Base-by-base conservation (phyloP, 2,797 vertebrate species). In the Halcyon smyrnensis region DNA sequence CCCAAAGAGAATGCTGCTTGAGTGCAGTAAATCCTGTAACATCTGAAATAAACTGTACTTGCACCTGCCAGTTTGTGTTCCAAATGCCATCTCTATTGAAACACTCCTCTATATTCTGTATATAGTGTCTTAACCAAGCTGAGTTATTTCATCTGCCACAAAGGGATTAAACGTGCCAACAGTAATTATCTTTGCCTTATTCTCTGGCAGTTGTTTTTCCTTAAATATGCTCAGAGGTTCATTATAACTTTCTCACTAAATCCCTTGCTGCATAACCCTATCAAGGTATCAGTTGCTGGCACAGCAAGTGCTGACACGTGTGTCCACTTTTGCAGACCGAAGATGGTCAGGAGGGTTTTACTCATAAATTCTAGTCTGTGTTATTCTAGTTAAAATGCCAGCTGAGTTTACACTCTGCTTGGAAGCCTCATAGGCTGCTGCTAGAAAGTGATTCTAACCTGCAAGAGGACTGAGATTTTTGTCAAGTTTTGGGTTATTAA, bases 181-280 rank as follows among this genome's bases (percentile, higher is more conserved):
- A 85, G 84, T 93, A 93, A 96, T 93, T 96, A 96, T 83, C 92
- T 89, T 77, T 85, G 75, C 78, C 75, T 85, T 95, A 89, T 64
- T 96, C 79, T 90, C 75, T 91, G 92, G 73, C 87, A 92, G 56
- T 91, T 71, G 64, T 67, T 87, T 84, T 89, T 50, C 41, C 60
- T 74, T 85, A 83, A 87, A 89, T 57, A 62, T 9, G 53, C 84
- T 93, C 64, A 60, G 75, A 94, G 68, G 48, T 92, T 96, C 87
- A 77, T 96, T 93, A 77, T 53, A 85, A 92, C 84, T 96, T 95
- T 92, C 64, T 90, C 80, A 65, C 41, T 46, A 57, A 79, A 50
- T 73, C 59, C 94, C 74, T 70, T 75, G 83, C 77, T 73, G 51
- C 56, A 70, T 69, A 32, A 70, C 76, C 87, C 50, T 75, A 87